These are phyloP conservation scores for Heteronetta atricapilla DNA, from an alignment of 2,113 vertebrate species.

Conservation along the genomic window DNA sequence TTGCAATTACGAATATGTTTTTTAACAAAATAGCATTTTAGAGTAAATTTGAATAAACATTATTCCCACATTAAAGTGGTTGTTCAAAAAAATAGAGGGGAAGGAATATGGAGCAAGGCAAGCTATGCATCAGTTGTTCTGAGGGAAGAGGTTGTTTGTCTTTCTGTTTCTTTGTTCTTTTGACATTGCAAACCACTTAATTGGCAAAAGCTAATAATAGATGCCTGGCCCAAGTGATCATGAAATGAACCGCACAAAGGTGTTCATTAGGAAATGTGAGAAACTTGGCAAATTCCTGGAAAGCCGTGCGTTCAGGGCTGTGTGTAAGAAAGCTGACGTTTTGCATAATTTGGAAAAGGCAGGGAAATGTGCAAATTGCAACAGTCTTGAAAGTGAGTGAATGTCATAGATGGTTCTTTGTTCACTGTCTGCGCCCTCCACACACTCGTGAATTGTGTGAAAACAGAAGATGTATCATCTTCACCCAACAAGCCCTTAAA, in stretches of 20 bases:
- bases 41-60: constrained; percentile 35
- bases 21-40: constrained; percentile 32
- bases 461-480: neutral
- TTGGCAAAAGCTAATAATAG: neutral
- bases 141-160: neutral
- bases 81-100: neutral
- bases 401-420: neutral
- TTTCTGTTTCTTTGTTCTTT: constrained; percentile 23
- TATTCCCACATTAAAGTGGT: constrained; percentile 43
- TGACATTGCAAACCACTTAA: neutral
- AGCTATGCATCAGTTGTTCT: constrained; percentile 1
- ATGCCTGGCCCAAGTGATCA: neutral
- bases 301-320: neutral
- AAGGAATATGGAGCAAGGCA: neutral
- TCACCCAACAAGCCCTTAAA: neutral
- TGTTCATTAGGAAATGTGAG: neutral
- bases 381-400: neutral
- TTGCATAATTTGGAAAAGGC: neutral
- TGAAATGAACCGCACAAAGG: neutral
- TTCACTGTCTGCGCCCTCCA: neutral
- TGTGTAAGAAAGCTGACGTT: neutral
- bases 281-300: constrained; percentile 40
- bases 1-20: constrained; percentile 29
- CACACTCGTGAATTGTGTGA: neutral
- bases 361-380: neutral